Base-by-base conservation (phyloP, 2,888 invertebrate species). In the Ellobium chinense region DNA sequence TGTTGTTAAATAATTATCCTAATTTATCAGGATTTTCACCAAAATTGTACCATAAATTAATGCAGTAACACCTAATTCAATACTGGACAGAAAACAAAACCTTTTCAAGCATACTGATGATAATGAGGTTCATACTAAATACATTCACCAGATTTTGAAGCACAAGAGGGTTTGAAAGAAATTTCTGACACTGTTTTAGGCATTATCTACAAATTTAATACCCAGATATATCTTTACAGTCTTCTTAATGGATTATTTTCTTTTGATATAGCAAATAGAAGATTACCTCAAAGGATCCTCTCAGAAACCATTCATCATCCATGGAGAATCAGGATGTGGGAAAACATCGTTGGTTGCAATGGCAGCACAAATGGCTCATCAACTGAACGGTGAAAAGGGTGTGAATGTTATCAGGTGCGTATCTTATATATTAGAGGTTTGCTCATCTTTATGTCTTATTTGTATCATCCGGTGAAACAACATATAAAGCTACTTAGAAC, bases 341-440 rank as follows among this genome's bases (percentile, higher is more conserved):
- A 91, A 91, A 78, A 91, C 91, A 1, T 89, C 91, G 0, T 78
- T 91, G 5, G 88, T 90, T 87, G 90, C 90, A 24, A 88, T 88
- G 88, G 85, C 89, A 9, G 88, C 88, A 87, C 87, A 66, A 66
- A 2, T 31, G 18, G 31, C 34, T 12, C 36, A 66, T n/a, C 21
- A 34, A 34, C 9, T 66, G 7, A 21, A 36, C 36, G 66, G 14
- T 34, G 66, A 34, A 9, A 66, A 66, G 9, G 36, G n/a, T 7
- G 5, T 60, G n/a, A 21, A 24, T 60, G n/a, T 60, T 7, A 60
- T 60, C 60, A 60, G 60, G 60, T 60, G 5, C 7, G 27, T 14
- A 60, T 60, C 7, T 60, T 7, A 60, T 14, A 60, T 7, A 60
- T 60, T 60, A n/a, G n/a, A 60, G 60, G n/a, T n/a, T 7, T 60